These are phyloP conservation scores for Chitala chitala DNA, from an alignment of 2,113 vertebrate species.

Conservation along the genomic window DNA sequence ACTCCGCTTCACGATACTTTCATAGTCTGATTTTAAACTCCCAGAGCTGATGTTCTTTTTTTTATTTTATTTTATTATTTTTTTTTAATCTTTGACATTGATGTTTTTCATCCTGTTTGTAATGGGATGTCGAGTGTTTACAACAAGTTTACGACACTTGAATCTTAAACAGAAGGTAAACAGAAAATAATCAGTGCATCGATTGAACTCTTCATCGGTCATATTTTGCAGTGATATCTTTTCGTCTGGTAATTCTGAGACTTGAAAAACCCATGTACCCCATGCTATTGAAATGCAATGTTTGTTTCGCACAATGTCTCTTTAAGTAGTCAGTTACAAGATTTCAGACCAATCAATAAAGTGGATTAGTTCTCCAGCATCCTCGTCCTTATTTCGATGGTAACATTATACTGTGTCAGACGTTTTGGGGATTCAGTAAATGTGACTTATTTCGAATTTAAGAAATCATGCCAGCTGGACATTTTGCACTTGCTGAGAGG, in stretches of 20 bases:
- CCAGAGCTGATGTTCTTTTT: conserved; percentile 51
- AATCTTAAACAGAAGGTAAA: conserved; percentile 59
- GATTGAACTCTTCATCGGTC: conserved; percentile 50
- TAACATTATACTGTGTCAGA: too few species aligned
- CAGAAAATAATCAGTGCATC: conserved; percentile 50
- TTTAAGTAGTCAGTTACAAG: conserved; percentile 73
- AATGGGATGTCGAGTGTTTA: conserved; percentile 66
- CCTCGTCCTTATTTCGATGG: conserved; percentile 29
- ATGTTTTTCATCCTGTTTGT: conserved; percentile 52
- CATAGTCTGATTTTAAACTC: conserved; percentile 43
- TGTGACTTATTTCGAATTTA: too few species aligned
- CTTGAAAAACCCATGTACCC: conserved; percentile 73
- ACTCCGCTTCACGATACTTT: conserved; percentile 40
- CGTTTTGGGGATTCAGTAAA: too few species aligned
- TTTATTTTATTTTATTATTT: conserved; percentile 31
- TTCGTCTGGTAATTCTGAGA: conserved; percentile 62
- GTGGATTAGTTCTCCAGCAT: conserved; percentile 69
- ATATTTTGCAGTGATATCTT: conserved; percentile 51
- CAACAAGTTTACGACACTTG: conserved; percentile 67
- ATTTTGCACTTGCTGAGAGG: too few species aligned
- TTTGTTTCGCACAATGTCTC: conserved; percentile 73
- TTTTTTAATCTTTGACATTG: conserved; percentile 50
- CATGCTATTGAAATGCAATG: conserved; percentile 65
- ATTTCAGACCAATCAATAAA: conserved; percentile 84
- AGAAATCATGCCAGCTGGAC: not conserved